Percentiles rank a stretch among this genome's conserved stretches.
Conservation (phyloP, 2,113 vertebrate species). For the Gallinago media region DNA sequence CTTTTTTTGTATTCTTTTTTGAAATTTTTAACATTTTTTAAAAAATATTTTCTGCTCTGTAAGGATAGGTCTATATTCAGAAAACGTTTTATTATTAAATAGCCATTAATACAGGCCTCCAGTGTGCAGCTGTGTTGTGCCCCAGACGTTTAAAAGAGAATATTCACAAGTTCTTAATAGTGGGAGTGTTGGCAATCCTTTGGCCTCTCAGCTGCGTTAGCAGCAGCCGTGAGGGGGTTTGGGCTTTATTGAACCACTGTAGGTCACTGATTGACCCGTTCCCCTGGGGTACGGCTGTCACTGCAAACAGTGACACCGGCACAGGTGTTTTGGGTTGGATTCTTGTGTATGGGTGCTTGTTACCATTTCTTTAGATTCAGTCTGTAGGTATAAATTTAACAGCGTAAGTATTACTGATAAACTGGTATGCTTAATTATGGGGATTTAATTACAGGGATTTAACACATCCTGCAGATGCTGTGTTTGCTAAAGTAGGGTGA, state of each 20-base stretch:
- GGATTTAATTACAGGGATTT: neutral
- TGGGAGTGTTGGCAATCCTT: neutral
- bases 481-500: neutral
- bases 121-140: neutral
- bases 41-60: neutral
- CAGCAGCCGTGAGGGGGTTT: rapidly evolving
- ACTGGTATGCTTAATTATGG: neutral
- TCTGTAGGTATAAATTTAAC: neutral
- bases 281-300: neutral
- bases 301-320: rapidly evolving
- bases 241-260: neutral
- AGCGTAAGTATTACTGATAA: neutral
- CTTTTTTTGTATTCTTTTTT: neutral
- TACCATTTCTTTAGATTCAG: neutral
- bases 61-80: neutral
- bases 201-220: neutral
- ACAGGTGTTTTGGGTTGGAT: neutral
- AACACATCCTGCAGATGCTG: neutral
- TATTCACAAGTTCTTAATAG: rapidly evolving
- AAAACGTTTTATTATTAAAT: neutral
- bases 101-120: neutral
- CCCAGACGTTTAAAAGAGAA: neutral
- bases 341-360: rapidly evolving
- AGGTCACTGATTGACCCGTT: neutral
- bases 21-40: neutral